A percentile compares a stretch with the other conserved stretches of the same genome.
Evolutionary conservation across 2,888 invertebrate genomes (phyloP).

Genomic region (Tinea trinotella): DNA sequence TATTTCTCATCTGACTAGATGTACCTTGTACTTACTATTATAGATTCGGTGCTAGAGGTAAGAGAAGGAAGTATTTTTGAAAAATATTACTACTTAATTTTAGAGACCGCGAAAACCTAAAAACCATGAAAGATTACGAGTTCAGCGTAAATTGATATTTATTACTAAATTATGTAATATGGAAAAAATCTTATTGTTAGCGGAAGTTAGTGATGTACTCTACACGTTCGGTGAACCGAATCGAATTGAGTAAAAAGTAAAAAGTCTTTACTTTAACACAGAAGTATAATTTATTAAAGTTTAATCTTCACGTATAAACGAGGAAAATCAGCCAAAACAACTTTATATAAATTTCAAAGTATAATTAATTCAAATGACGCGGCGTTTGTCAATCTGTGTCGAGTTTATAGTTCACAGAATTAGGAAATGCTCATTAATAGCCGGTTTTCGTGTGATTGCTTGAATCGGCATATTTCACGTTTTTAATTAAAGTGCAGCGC

Average conservation of each 20-base stretch:
- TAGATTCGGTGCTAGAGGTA: too few relatives aligned
- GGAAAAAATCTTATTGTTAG: neutral
- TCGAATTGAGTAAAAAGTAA: neutral
- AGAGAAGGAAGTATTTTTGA: too few relatives aligned
- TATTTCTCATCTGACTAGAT: too few relatives aligned
- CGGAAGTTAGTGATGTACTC: neutral
- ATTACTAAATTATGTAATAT: neutral
- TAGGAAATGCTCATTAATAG: neutral
- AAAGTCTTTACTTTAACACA: too few relatives aligned
- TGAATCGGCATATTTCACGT: too few relatives aligned
- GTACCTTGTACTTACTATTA: too few relatives aligned
- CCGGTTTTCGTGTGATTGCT: too few relatives aligned
- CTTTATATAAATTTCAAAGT: neutral
- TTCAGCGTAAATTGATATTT: neutral
- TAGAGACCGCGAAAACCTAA: too few relatives aligned
- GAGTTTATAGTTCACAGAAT: neutral
- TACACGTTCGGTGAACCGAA: constrained; percentile 5
- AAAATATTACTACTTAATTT: too few relatives aligned
- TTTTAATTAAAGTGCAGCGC: too few relatives aligned
- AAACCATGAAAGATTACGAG: neutral
- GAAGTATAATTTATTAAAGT: too few relatives aligned
- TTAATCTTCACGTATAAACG: too few relatives aligned
- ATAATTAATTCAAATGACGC: neutral
- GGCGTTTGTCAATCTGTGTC: neutral
- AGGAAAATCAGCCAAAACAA: neutral